Evolutionary conservation across 2,797 vertebrate species (phyloP).

Genomic region (Balearica regulorum): DNA sequence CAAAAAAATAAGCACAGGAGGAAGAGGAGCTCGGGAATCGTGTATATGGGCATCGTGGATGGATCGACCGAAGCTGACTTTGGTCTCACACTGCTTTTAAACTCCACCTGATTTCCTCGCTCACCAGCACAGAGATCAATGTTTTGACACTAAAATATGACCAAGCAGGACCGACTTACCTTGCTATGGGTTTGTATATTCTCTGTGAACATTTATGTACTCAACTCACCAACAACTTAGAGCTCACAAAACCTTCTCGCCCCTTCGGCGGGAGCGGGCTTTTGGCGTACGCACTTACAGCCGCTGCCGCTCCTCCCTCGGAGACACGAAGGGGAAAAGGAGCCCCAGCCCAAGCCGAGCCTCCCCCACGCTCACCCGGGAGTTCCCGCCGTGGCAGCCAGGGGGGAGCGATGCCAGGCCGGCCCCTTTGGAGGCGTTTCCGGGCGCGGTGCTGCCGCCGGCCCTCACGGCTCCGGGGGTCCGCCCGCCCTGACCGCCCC

Average conservation of each 20-base stretch:
- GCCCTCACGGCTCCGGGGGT: background rate
- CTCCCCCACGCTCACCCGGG: fast-evolving
- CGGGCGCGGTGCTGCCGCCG: background rate
- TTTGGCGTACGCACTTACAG: background rate
- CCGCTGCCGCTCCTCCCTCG: background rate
- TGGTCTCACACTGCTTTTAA: background rate
- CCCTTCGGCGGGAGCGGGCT: background rate
- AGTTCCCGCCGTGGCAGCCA: background rate
- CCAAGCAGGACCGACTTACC: background rate
- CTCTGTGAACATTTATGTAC: background rate
- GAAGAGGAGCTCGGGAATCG: background rate
- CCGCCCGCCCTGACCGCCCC: background rate
- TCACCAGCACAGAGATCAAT: background rate
- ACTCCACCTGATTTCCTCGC: background rate
- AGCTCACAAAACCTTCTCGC: background rate
- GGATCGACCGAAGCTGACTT: background rate
- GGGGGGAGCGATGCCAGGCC: too few species aligned
- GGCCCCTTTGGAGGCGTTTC: background rate
- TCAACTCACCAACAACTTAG: background rate
- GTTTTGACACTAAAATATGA: background rate
- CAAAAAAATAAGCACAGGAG: background rate
- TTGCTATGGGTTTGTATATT: background rate
- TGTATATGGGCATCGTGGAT: fast-evolving
- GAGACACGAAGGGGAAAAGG: fast-evolving
- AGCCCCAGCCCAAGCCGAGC: background rate